Evolutionary conservation across 2,797 vertebrate genomes (phyloP), one percentile per base, ranked within the genome.

Genomic region (Nasua narica): DNA sequence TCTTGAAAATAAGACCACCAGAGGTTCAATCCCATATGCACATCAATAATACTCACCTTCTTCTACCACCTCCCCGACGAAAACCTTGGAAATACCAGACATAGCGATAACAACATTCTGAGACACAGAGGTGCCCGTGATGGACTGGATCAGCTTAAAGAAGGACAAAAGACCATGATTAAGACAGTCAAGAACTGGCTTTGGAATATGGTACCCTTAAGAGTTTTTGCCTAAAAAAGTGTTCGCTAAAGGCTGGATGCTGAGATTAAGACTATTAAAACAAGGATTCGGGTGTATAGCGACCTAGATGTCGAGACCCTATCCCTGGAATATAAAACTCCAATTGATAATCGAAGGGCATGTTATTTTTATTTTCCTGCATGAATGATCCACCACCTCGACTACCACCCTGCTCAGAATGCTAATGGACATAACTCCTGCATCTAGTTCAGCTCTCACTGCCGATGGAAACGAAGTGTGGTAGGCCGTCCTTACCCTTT

Each of bases 71-170:
- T 99, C 99, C 77, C 99, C 98, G 0, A 99, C 99, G 52, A 99
- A 99, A 86, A 99, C 99, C 97, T 99, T 99, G 90, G 99, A 98
- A 93, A 99, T 99, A 88, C 99, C 99, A 0, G 99, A 99, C 99
- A 99, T 99, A 62, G 99, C 99, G 2, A 99, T 99, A 23, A 99
- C 99, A 12, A 99, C 99, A n/a, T 99, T 99, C 99, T 99, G 99
- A 79, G 99, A 99, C 96, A 99, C 99, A 0, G 99, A 99, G 32
- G 99, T 99, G 92, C 99, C 99, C 0, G 99, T 99, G 98, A 99
- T 99, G 95, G 99, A 99, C 98, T 99, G 99, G 98, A 99, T 99
- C 74, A 99, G 98, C 99, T 99, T 79, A 69, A 86, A 83, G 79
- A 81, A 94, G 84, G 56, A 96, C 23, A 97, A 46, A 56, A 97